Evolutionary conservation across 2,797 vertebrate species (phyloP).

Genomic region (Eidolon dupreanum): DNA sequence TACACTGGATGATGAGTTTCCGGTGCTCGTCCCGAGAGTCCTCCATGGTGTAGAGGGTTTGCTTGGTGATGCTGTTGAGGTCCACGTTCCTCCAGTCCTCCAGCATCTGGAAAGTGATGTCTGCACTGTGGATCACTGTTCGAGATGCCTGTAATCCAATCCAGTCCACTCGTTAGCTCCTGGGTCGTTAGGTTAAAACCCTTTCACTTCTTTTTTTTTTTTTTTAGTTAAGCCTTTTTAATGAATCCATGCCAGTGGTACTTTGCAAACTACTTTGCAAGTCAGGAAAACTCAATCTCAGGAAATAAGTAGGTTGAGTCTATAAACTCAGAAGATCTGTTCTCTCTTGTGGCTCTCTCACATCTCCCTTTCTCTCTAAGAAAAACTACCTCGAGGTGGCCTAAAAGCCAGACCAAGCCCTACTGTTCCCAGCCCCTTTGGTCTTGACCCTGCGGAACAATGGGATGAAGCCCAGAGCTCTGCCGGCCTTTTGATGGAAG

Average conservation of each 20-base stretch:
- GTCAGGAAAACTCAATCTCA: background rate
- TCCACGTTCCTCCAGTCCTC: slow-evolving; percentile 99
- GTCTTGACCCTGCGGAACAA: background rate
- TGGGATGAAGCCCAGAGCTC: background rate
- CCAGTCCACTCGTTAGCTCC: slow-evolving; percentile 78
- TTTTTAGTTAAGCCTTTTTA: slow-evolving; percentile 72
- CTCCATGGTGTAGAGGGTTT: slow-evolving; percentile 99
- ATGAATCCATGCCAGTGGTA: slow-evolving; percentile 16
- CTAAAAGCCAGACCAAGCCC: background rate
- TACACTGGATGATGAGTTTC: slow-evolving; percentile 97
- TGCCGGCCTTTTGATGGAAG: background rate
- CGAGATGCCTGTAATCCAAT: slow-evolving; percentile 93
- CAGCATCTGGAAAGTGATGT: slow-evolving; percentile 99
- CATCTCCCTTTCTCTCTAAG: background rate
- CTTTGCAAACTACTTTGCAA: background rate
- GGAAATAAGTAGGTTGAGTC: background rate
- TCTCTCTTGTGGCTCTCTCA: background rate
- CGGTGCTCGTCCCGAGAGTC: slow-evolving; percentile 97
- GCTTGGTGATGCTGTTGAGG: slow-evolving; percentile 99
- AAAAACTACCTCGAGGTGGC: background rate
- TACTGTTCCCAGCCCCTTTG: background rate
- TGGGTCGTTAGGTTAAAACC: slow-evolving; percentile 80
- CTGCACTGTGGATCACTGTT: slow-evolving; percentile 99
- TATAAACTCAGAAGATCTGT: background rate
- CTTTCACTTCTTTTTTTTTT: slow-evolving; percentile 63